phyloP scores from a whole-genome alignment of 92 coral and sea anemone genomes.

The Montipora capitata region DNA sequence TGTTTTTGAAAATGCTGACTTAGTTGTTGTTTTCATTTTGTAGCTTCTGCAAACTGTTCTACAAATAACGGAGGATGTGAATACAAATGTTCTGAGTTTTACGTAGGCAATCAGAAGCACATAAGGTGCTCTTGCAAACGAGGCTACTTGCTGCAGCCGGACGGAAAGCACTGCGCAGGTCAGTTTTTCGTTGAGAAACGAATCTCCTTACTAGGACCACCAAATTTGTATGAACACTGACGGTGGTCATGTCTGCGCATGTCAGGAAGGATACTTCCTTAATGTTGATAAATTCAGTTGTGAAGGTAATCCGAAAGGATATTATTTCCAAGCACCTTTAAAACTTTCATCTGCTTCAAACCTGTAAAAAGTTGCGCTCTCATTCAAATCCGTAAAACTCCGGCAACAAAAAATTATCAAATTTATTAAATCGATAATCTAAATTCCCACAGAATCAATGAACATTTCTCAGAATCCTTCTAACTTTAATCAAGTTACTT shows the following conservation, averaged over 20 bases:
- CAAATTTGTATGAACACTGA: slow-evolving; percentile 60
- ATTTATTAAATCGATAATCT: no score
- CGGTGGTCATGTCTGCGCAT: slow-evolving; percentile 73
- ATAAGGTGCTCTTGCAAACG: slow-evolving; percentile 68
- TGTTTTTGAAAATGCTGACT: not conserved
- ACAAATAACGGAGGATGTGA: slow-evolving; percentile 84
- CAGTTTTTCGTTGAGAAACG: not conserved
- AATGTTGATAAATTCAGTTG: not conserved
- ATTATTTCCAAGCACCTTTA: no score
- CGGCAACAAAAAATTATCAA: no score
- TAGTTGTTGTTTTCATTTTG: not conserved
- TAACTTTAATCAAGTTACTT: no score
- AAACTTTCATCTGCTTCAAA: no score
- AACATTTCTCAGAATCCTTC: no score
- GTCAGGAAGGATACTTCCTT: slow-evolving; percentile 64
- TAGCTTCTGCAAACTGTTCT: slow-evolving; percentile 62
- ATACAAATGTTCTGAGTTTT: slow-evolving; percentile 72
- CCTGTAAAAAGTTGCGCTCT: no score
- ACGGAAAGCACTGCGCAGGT: slow-evolving; percentile 82
- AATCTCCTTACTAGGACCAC: not conserved
- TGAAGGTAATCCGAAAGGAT: no score
- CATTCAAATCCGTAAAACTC: no score
- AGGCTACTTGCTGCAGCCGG: slow-evolving; percentile 77
- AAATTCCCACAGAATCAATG: no score
- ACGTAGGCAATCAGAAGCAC: slow-evolving; percentile 31